Conservation (phyloP, 2,888 invertebrate genomes). For the Stenodema calcarata region DNA sequence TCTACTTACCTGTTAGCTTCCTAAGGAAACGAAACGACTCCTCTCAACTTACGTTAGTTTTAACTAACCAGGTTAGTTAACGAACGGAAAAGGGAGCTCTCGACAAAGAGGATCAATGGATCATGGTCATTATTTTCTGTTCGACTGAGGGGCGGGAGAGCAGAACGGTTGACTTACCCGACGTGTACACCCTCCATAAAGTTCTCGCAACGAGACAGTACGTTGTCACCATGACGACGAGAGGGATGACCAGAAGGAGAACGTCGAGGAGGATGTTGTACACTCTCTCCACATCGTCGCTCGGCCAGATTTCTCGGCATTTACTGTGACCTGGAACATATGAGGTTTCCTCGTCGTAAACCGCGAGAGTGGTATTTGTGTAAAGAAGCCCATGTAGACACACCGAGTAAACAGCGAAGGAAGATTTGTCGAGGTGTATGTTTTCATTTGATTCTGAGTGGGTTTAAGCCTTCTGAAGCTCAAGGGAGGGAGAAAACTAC, state of each 20-base stretch:
- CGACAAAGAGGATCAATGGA: neutral
- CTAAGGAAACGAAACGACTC: no score
- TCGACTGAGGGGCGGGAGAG: neutral
- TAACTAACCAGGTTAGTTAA: no score
- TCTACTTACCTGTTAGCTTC: no score
- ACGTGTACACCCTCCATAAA: conserved; percentile 61
- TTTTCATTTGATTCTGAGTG: neutral
- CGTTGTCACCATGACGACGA: conserved; percentile 70
- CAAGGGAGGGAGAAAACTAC: no score
- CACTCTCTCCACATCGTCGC: conserved; percentile 65
- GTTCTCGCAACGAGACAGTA: conserved; percentile 68
- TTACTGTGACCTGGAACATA: conserved; percentile 66
- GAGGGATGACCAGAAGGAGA: conserved; percentile 71
- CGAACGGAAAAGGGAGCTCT: no score
- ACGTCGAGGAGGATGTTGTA: conserved; percentile 71
- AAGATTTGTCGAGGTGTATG: neutral
- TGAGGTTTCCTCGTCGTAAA: neutral
- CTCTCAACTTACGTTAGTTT: no score
- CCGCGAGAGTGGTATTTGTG: neutral
- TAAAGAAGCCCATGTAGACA: neutral
- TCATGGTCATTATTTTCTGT: neutral
- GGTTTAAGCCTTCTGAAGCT: no score
- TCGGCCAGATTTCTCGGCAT: conserved; percentile 70
- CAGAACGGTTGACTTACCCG: conserved; percentile 17
- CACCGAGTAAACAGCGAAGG: neutral